Base-by-base conservation (phyloP, 2,888 invertebrate species). In the Ectemnius cavifrons region DNA sequence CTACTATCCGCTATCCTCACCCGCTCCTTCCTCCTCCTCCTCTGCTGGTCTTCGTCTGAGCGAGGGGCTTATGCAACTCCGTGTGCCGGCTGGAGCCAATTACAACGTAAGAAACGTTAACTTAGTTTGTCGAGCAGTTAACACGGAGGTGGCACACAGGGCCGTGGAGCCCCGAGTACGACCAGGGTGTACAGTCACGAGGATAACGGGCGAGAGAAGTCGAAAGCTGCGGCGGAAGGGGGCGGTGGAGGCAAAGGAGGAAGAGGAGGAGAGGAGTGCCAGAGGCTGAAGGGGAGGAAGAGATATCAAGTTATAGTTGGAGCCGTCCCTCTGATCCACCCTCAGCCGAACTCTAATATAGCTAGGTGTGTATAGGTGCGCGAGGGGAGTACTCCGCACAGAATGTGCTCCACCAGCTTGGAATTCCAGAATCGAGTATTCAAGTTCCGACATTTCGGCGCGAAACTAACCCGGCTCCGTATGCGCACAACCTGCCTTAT, bases 41-140 rank as follows among this genome's bases (percentile, higher is more conserved):
- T 16, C 14, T 5, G 11, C 28, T 11, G 11, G 28, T 63, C 66
- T 61, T 59, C 45, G 28, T 69, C 46, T 60, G 45, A 65, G 72
- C 67, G 75, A 67, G 79, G 76, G 37, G 37, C 37, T 37, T 74
- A 80, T 78, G 83, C 85, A 79, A 85, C 80, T 85, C 81, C 59
- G 77, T 73, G 77, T 68, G 71, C 80, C 74, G 80, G 61, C 80
- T 74, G 83, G 81, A 79, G 78, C 82, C 80, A 81, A 81, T 82
- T 84, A 84, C 81, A 73, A 78, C 83, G 80, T 87, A 88, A 87
- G 88, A 89, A 89, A 89, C 85, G 84, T 84, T 87, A 88, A 88
- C 87, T 88, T 81, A 86, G 89, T 88, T 89, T 87, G 85, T 82
- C 83, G 83, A 87, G 85, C 84, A 87, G 88, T 89, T 89, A 88